A percentile compares a stretch with the other conserved stretches of the same genome.
Conservation (phyloP, 2,888 invertebrate species). For the Noctuana brunneofusca region DNA sequence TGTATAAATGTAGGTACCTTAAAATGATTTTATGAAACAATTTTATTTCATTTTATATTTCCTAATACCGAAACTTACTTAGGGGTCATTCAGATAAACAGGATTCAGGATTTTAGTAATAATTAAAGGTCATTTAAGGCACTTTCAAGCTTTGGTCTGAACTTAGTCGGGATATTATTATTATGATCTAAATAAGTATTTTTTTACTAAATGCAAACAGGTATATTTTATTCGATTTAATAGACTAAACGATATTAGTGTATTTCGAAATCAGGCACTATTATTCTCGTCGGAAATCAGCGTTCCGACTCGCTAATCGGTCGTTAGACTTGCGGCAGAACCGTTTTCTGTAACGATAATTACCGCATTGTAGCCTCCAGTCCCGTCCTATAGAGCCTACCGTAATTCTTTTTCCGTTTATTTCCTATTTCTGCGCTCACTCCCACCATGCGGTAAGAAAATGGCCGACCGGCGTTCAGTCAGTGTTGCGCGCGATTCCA, state of each 20-base stretch:
- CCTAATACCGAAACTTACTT: too few species aligned
- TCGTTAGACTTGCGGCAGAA: constrained; percentile 29
- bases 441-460: constrained; percentile 70
- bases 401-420: constrained; percentile 60
- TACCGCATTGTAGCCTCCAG: constrained; percentile 34
- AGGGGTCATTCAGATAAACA: too few species aligned
- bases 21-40: too few species aligned
- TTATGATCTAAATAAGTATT: too few species aligned
- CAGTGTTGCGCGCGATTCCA: constrained; percentile 69
- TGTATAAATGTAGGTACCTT: too few species aligned
- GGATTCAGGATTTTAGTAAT: too few species aligned
- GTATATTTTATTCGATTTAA: too few species aligned
- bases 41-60: too few species aligned
- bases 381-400: constrained; percentile 47
- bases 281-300: not conserved
- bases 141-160: too few species aligned
- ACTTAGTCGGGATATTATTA: too few species aligned
- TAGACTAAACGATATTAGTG: not conserved
- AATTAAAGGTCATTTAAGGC: too few species aligned
- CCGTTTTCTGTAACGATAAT: constrained; percentile 33
- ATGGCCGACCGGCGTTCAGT: constrained; percentile 60
- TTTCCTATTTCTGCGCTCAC: constrained; percentile 64
- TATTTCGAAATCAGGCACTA: not conserved
- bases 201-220: too few species aligned
- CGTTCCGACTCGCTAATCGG: constrained; percentile 22